These are phyloP conservation scores for Tortricodes alternella DNA, from an alignment of 2,888 invertebrate species.

Conservation along the genomic window DNA sequence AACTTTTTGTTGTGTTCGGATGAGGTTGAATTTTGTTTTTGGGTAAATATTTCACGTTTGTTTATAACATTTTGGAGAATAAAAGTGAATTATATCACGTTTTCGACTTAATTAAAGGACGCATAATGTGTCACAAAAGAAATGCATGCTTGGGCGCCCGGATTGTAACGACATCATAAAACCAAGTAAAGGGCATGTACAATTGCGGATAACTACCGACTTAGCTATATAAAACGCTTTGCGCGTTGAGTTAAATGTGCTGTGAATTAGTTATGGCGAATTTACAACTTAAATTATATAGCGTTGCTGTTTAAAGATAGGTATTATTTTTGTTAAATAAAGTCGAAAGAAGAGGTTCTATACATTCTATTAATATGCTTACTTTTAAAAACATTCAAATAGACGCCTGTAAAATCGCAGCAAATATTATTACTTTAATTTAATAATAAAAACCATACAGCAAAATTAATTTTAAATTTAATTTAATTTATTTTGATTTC, in stretches of 20 bases:
- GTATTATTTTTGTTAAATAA: not conserved
- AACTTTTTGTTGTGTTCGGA: conserved; percentile 1
- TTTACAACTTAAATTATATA: not conserved
- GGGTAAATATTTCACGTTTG: not conserved
- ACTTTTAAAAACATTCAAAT: no score
- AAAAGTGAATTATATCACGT: not conserved
- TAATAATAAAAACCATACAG: no score
- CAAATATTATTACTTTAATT: no score
- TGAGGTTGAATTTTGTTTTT: not conserved
- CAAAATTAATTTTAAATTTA: no score
- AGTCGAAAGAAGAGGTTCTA: not conserved
- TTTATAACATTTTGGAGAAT: not conserved
- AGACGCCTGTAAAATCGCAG: no score
- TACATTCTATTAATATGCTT: no score
- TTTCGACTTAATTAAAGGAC: not conserved
- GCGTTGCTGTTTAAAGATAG: not conserved
- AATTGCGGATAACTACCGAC: conserved; percentile 4
- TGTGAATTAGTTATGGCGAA: not conserved
- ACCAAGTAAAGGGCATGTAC: conserved; percentile 10
- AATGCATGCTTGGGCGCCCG: not conserved
- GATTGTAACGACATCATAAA: conserved; percentile 20
- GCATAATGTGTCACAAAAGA: not conserved
- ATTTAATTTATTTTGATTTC: no score
- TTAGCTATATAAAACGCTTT: conserved; percentile 9
- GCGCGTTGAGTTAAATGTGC: conserved; percentile 4